These are phyloP conservation scores for Diarsia brunnea DNA, from an alignment of 2,888 invertebrate species.

Conservation along the genomic window DNA sequence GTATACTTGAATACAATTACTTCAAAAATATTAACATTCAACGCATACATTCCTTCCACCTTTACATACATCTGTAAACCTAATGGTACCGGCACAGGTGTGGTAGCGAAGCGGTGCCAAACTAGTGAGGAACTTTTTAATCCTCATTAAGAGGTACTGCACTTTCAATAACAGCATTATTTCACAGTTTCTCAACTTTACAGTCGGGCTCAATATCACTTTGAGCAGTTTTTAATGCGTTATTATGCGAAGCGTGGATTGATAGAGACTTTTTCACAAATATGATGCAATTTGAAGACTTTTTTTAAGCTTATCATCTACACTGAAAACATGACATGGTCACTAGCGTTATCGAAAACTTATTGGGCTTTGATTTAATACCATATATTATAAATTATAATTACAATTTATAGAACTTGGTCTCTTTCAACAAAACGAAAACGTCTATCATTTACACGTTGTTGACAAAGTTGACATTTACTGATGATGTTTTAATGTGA, in stretches of 20 bases:
- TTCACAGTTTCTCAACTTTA: conserved; percentile 39
- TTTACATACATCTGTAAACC: not conserved
- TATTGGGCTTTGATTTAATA: not conserved
- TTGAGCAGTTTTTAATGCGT: conserved; percentile 21
- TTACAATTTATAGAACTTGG: too few species aligned
- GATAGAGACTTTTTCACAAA: not conserved
- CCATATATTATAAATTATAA: not conserved
- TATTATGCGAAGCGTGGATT: not conserved
- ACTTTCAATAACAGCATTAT: conserved; percentile 56
- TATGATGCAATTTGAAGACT: not conserved
- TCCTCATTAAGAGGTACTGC: conserved; percentile 53
- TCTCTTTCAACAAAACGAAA: not conserved
- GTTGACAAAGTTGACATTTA: conserved; percentile 5
- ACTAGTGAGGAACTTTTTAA: conserved; percentile 51
- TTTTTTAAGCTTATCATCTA: too few species aligned
- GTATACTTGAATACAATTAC: not conserved
- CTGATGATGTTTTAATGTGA: not conserved
- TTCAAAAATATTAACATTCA: conserved; percentile 1
- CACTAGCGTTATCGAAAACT: too few species aligned
- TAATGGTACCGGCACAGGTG: conserved; percentile 36
- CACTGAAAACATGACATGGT: too few species aligned
- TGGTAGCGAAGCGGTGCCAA: conserved; percentile 17
- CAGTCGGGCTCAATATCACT: not conserved
- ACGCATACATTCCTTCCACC: not conserved
- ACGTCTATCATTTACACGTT: not conserved